These are phyloP conservation scores for Pipistrellus pipistrellus DNA, from an alignment of 2,797 vertebrate species.

Conservation along the genomic window DNA sequence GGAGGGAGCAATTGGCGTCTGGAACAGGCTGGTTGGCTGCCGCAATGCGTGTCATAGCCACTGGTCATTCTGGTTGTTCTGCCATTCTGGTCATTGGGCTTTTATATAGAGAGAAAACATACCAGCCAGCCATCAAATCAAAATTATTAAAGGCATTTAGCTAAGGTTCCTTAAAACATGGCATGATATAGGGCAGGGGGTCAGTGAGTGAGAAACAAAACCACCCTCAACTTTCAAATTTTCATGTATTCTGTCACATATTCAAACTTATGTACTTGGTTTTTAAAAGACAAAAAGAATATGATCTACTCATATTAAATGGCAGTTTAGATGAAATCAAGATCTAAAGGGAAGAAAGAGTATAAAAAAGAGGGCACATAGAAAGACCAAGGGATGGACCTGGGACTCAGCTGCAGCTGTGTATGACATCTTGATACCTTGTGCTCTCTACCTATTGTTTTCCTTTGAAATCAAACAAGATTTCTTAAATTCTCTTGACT, in stretches of 20 bases:
- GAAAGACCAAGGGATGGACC: neutral
- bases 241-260: neutral
- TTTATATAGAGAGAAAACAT: conserved; percentile 1
- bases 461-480: conserved; percentile 54
- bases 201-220: neutral
- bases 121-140: neutral
- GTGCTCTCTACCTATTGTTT: neutral
- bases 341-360: conserved; percentile 33
- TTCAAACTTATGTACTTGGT: conserved; percentile 27
- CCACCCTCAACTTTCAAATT: conserved; percentile 15
- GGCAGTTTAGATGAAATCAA: neutral
- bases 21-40: too few relatives aligned
- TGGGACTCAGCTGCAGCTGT: neutral
- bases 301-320: neutral
- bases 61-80: too few relatives aligned
- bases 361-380: neutral
- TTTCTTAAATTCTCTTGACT: neutral
- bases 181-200: neutral
- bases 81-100: too few relatives aligned
- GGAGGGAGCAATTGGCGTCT: too few relatives aligned
- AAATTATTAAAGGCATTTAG: conserved; percentile 36
- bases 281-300: neutral
- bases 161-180: conserved; percentile 56
- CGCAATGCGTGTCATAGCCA: too few relatives aligned
- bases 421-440: neutral